Evolutionary conservation across 2,888 invertebrate species (phyloP).

Genomic region (Polyommatus icarus): DNA sequence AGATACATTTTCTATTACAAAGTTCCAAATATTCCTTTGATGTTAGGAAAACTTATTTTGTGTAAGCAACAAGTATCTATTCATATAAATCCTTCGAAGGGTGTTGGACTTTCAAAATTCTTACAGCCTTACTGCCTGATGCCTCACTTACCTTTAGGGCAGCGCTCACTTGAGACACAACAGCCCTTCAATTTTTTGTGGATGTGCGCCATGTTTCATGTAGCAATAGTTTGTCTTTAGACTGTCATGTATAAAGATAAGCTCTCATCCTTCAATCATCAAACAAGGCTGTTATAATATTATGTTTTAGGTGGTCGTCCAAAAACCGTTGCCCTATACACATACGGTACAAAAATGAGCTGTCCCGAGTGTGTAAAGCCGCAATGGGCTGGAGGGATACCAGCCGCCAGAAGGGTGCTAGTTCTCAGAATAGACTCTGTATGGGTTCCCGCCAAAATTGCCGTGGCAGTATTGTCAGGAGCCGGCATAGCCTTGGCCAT

Average conservation of each 20-base stretch:
- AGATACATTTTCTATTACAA: neutral
- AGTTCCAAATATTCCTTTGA: neutral
- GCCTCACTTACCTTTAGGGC: too few species aligned
- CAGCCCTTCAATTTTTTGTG: too few species aligned
- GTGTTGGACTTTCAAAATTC: neutral
- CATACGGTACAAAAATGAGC: conserved; percentile 77
- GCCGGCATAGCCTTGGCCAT: conserved; percentile 88
- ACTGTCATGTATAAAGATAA: too few species aligned
- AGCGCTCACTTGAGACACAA: too few species aligned
- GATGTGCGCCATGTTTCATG: neutral
- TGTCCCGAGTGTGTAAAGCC: conserved; percentile 87
- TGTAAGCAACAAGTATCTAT: neutral
- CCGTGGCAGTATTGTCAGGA: conserved; percentile 85
- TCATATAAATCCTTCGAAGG: neutral
- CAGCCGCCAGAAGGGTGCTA: conserved; percentile 88
- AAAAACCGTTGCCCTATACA: conserved; percentile 86
- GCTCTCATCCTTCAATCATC: neutral
- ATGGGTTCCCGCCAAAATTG: conserved; percentile 87
- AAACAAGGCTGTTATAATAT: neutral
- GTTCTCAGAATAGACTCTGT: conserved; percentile 88
- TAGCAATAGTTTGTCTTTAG: too few species aligned
- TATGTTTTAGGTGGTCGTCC: conserved; percentile 82
- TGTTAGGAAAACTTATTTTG: neutral
- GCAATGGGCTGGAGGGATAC: conserved; percentile 87
- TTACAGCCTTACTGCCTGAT: too few species aligned